Percentiles rank a stretch among this genome's conserved stretches.
phyloP scores from a whole-genome alignment of 1,140 invertebrate genomes.

The Drosophila pruinosa region DNA sequence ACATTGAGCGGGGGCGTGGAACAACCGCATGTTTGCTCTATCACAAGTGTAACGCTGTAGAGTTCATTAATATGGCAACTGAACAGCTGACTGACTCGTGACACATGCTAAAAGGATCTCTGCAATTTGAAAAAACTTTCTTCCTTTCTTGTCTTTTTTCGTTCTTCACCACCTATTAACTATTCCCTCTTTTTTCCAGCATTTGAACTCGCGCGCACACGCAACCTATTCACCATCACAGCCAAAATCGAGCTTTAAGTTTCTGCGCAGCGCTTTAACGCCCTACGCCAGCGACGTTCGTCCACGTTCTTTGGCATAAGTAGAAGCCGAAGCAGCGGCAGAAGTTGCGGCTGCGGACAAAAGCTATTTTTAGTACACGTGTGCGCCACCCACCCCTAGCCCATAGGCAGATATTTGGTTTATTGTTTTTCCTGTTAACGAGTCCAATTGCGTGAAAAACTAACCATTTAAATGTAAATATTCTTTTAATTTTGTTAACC shows the following conservation, averaged over 20 bases:
- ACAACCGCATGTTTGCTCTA: slow-evolving; percentile 72
- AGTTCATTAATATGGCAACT: slow-evolving; percentile 57
- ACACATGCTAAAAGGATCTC: neutral
- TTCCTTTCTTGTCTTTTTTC: neutral
- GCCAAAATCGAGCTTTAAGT: neutral
- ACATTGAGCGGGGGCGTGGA: slow-evolving; percentile 61
- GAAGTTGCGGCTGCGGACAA: slow-evolving; percentile 21
- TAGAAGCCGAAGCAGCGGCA: slow-evolving; percentile 7
- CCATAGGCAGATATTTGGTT: neutral
- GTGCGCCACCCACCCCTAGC: slow-evolving; percentile 7
- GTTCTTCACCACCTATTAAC: too few species aligned
- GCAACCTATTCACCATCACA: neutral
- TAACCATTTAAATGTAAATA: slow-evolving; percentile 1
- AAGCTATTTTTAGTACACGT: slow-evolving; percentile 54
- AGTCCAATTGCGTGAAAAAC: slow-evolving; percentile 15
- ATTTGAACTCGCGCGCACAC: slow-evolving; percentile 41
- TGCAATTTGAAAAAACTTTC: neutral
- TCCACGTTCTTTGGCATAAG: neutral
- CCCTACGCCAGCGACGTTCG: slow-evolving; percentile 39
- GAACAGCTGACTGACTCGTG: slow-evolving; percentile 81
- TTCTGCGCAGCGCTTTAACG: slow-evolving; percentile 31
- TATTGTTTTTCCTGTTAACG: slow-evolving; percentile 12
- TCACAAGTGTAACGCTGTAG: slow-evolving; percentile 82
- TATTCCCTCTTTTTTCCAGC: neutral
- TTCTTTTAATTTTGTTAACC: neutral